These are phyloP conservation scores for Sabatieria punctata DNA, from an alignment of 2,888 invertebrate genomes.

Conservation along the genomic window DNA sequence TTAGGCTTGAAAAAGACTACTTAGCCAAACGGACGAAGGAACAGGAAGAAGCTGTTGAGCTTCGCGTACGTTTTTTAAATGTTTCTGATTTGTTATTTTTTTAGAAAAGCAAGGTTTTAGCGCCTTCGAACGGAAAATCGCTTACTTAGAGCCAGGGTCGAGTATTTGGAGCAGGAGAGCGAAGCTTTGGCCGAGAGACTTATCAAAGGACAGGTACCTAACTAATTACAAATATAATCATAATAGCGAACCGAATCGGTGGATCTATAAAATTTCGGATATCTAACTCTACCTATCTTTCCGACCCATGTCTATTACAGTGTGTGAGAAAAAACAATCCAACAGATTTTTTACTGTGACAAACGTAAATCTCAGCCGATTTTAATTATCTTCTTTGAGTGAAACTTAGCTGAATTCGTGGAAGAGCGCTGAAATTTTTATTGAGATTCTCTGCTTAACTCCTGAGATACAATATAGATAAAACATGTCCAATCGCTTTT, in stretches of 20 bases:
- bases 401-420: too few species aligned
- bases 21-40: slow-evolving; percentile 89
- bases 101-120: slow-evolving; percentile 23
- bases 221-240: not conserved
- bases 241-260: not conserved
- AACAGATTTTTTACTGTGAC: too few species aligned
- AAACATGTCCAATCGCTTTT: too few species aligned
- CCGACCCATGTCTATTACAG: too few species aligned
- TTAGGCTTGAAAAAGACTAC: slow-evolving; percentile 79
- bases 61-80: slow-evolving; percentile 46
- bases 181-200: slow-evolving; percentile 79
- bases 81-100: slow-evolving; percentile 2
- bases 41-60: slow-evolving; percentile 89
- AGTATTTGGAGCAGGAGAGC: slow-evolving; percentile 70
- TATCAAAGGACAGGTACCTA: slow-evolving; percentile 65
- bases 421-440: too few species aligned
- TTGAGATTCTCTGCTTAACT: too few species aligned
- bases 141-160: slow-evolving; percentile 79
- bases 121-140: slow-evolving; percentile 70
- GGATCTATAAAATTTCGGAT: too few species aligned
- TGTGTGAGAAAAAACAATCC: too few species aligned
- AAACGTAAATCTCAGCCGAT: too few species aligned
- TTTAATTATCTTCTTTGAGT: too few species aligned
- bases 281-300: too few species aligned
- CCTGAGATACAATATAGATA: too few species aligned